A percentile compares a stretch with the other conserved stretches of the same genome.
Conservation (phyloP, 2,113 vertebrate species). For the Clinocottus analis region DNA sequence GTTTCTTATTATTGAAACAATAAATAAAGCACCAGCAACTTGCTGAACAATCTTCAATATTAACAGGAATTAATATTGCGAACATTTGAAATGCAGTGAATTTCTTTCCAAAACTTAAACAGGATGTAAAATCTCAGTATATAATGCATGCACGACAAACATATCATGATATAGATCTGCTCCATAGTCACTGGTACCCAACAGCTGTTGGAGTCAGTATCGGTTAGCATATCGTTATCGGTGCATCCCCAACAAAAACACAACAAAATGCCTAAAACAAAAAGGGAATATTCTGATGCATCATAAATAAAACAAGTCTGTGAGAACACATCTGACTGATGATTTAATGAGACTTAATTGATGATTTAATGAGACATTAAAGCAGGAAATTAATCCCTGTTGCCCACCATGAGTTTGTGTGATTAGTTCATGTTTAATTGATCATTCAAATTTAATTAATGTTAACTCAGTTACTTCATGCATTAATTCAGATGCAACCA, state of each 20-base stretch:
- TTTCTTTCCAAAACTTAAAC: too few species aligned
- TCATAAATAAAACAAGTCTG: background rate
- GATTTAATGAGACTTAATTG: background rate
- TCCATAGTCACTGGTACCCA: background rate
- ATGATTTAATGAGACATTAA: background rate
- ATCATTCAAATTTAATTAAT: constrained; percentile 5
- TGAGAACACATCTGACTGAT: background rate
- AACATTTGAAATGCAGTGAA: too few species aligned
- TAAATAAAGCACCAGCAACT: background rate
- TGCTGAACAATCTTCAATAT: background rate
- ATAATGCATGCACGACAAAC: background rate
- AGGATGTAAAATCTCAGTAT: background rate
- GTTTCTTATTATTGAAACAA: background rate
- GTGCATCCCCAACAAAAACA: background rate
- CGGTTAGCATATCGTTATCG: too few species aligned
- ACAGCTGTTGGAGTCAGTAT: background rate
- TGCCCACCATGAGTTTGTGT: constrained; percentile 3
- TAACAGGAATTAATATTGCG: too few species aligned
- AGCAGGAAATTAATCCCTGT: background rate
- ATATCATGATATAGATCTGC: background rate
- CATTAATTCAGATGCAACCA: background rate
- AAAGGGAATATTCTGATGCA: background rate
- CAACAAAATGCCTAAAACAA: background rate
- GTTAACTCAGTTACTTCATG: constrained; percentile 7
- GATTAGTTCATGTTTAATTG: constrained; percentile 5